A percentile compares a stretch with the other conserved stretches of the same genome.
Evolutionary conservation across 2,888 invertebrate genomes (phyloP).

Genomic region (Amphimallon solstitiale): DNA sequence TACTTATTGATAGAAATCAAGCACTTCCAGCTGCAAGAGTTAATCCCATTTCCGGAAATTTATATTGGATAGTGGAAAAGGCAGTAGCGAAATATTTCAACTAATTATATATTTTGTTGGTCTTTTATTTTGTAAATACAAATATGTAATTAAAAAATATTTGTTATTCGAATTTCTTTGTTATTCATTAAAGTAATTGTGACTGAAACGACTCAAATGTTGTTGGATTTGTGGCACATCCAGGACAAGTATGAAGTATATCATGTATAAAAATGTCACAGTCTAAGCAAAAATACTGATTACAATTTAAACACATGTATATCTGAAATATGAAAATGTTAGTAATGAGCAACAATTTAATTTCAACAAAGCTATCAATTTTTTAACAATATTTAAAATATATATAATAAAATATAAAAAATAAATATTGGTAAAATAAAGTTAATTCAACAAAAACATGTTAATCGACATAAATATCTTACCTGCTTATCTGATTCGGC

Average conservation of each 20-base stretch:
- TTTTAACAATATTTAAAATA: too few species aligned
- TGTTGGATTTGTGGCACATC: slow-evolving; percentile 81
- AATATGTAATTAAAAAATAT: slow-evolving; percentile 16
- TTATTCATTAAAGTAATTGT: slow-evolving; percentile 4
- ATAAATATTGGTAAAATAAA: background rate
- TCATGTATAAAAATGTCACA: slow-evolving; percentile 96
- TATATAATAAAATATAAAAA: background rate
- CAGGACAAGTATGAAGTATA: slow-evolving; percentile 95
- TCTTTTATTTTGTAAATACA: slow-evolving; percentile 13
- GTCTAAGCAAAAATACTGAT: slow-evolving; percentile 87
- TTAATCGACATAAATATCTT: slow-evolving; percentile 53
- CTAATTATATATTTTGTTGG: slow-evolving; percentile 9
- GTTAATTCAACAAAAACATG: slow-evolving; percentile 21
- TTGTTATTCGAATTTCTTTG: background rate
- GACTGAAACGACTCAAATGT: slow-evolving; percentile 59
- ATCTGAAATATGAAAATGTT: slow-evolving; percentile 68
- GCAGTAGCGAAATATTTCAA: slow-evolving; percentile 62
- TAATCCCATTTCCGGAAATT: slow-evolving; percentile 73
- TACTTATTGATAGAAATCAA: slow-evolving; percentile 76
- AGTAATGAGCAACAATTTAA: background rate
- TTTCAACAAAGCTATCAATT: too few species aligned
- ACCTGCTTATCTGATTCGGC: slow-evolving; percentile 78
- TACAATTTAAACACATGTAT: slow-evolving; percentile 84
- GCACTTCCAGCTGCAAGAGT: slow-evolving; percentile 82
- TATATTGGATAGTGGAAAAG: slow-evolving; percentile 74